Conservation (phyloP, 1,140 invertebrate species). For the Drosophila kohkoa region DNA sequence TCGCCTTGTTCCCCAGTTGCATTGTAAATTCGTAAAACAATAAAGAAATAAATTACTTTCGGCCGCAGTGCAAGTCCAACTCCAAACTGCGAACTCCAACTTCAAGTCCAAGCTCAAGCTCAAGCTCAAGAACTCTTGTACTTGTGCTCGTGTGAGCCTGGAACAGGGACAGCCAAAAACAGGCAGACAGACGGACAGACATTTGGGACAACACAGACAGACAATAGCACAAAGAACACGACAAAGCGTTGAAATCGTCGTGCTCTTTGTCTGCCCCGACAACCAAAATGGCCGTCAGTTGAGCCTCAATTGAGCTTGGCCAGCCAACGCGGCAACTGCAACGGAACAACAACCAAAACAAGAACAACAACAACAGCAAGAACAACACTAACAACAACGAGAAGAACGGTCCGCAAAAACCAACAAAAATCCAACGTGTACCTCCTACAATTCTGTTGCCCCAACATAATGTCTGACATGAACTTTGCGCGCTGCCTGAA, state of each 20-base stretch:
- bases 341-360: conserved; percentile 1
- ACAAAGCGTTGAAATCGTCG: conserved; percentile 84
- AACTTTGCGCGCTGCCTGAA: conserved; percentile 83
- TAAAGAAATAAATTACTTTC: conserved; percentile 85
- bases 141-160: conserved; percentile 45
- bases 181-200: conserved; percentile 5
- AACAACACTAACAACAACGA: neutral
- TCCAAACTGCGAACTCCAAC: conserved; percentile 14
- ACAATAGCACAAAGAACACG: conserved; percentile 73
- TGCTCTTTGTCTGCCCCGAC: conserved; percentile 69
- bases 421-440: conserved; percentile 50
- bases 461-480: conserved; percentile 81
- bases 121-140: conserved; percentile 79
- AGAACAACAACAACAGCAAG: conserved; percentile 14
- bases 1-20: conserved; percentile 75
- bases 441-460: conserved; percentile 65
- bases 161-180: conserved; percentile 24
- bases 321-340: conserved; percentile 71
- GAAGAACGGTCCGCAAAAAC: neutral
- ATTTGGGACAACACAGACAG: conserved; percentile 20
- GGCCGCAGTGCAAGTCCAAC: conserved; percentile 61
- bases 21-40: conserved; percentile 85
- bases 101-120: conserved; percentile 48
- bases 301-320: conserved; percentile 56
- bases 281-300: conserved; percentile 72